Conservation (phyloP, 2,797 vertebrate species). For the Microctenopoma stevenorrisi region DNA sequence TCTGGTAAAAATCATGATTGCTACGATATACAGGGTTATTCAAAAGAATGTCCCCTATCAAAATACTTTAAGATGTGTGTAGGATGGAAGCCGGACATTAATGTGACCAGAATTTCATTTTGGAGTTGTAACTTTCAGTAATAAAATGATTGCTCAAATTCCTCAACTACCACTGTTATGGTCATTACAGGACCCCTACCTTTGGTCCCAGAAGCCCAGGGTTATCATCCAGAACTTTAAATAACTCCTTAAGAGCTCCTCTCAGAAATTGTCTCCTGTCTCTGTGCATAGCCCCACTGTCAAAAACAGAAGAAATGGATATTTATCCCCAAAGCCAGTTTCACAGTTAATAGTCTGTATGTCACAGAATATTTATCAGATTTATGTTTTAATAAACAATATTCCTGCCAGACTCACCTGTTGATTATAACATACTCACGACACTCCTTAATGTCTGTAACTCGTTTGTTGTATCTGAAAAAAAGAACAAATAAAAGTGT, state of each 20-base stretch:
- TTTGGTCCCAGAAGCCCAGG: constrained; percentile 94
- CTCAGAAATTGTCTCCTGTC: constrained; percentile 88
- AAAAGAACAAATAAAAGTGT: neutral
- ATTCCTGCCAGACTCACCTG: constrained; percentile 78
- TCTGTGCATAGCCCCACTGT: constrained; percentile 88
- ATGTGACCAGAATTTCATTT: constrained; percentile 21
- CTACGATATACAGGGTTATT: constrained; percentile 16
- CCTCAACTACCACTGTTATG: constrained; percentile 9
- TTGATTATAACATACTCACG: constrained; percentile 85
- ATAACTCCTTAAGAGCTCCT: constrained; percentile 87
- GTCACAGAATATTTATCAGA: constrained; percentile 12
- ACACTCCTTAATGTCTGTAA: constrained; percentile 92
- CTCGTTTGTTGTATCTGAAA: constrained; percentile 87
- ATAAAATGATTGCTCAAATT: constrained; percentile 12
- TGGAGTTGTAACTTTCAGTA: constrained; percentile 7
- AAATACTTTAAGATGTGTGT: neutral
- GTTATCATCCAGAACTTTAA: constrained; percentile 88
- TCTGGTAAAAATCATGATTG: constrained; percentile 22
- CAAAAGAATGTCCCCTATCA: neutral
- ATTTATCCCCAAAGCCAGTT: constrained; percentile 14
- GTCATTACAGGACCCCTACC: constrained; percentile 67
- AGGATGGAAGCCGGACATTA: neutral
- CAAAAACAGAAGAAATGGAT: constrained; percentile 25
- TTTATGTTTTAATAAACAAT: neutral
- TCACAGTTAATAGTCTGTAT: constrained; percentile 1